Conservation (phyloP, 2,888 invertebrate genomes). For the Calliphora vomitoria region DNA sequence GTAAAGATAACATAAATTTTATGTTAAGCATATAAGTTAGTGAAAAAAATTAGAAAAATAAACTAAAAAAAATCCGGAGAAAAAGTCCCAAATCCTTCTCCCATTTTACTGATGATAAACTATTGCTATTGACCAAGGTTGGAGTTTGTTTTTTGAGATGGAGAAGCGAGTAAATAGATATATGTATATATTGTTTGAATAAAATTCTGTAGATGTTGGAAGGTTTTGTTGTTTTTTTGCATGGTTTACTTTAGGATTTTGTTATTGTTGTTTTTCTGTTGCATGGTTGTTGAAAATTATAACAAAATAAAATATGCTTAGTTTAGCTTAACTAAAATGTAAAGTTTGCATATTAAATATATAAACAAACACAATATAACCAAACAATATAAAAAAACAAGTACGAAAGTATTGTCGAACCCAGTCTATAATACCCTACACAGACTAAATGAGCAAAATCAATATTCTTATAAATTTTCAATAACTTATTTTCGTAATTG, state of each 20-base stretch:
- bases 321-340: slow-evolving; percentile 22
- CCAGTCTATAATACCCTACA: no score
- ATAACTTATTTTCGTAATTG: no score
- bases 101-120: slow-evolving; percentile 4
- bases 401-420: no score
- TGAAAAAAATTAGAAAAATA: slow-evolving; percentile 13
- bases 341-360: slow-evolving; percentile 28
- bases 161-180: not conserved
- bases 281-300: slow-evolving; percentile 25
- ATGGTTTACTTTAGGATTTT: not conserved
- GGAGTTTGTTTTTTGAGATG: not conserved
- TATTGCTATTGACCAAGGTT: slow-evolving; percentile 10
- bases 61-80: not conserved
- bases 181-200: not conserved
- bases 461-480: no score
- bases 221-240: not conserved
- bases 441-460: no score
- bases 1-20: slow-evolving; percentile 47
- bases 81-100: slow-evolving; percentile 5
- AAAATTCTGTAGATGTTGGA: slow-evolving; percentile 8
- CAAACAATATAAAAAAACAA: not conserved
- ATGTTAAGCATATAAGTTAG: slow-evolving; percentile 37
- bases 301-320: slow-evolving; percentile 37
- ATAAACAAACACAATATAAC: not conserved
- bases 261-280: not conserved